These are phyloP conservation scores for Poeciliopsis gracilis DNA, from an alignment of 2,797 vertebrate genomes.

Conservation along the genomic window DNA sequence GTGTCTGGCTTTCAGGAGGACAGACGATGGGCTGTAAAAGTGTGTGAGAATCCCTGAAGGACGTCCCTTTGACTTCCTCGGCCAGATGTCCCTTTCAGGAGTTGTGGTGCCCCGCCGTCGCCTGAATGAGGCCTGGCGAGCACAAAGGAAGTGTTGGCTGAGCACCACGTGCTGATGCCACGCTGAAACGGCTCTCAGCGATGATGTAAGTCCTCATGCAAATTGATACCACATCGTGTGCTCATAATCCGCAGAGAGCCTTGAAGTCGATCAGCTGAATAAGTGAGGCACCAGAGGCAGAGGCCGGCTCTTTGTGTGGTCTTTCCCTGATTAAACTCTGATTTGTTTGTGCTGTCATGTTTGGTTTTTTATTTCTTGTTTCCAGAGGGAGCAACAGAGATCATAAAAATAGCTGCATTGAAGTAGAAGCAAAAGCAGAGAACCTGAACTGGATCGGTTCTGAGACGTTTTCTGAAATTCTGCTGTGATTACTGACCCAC, in stretches of 20 bases:
- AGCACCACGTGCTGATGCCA: slow-evolving; percentile 74
- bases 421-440: not conserved
- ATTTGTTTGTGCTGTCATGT: slow-evolving; percentile 1
- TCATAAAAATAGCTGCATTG: not conserved
- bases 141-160: slow-evolving; percentile 73
- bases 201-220: slow-evolving; percentile 75
- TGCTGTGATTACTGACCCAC: not conserved
- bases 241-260: slow-evolving; percentile 32
- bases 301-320: slow-evolving; percentile 10
- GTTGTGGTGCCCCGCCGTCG: slow-evolving; percentile 63
- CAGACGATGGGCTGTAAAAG: slow-evolving; percentile 53
- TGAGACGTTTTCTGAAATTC: not conserved
- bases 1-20: slow-evolving; percentile 47
- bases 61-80: slow-evolving; percentile 64
- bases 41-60: slow-evolving; percentile 57
- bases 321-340: slow-evolving; percentile 4
- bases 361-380: slow-evolving; percentile 14
- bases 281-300: slow-evolving; percentile 1
- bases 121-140: slow-evolving; percentile 62
- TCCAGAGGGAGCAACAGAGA: not conserved
- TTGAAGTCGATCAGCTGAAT: slow-evolving; percentile 51
- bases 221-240: slow-evolving; percentile 65
- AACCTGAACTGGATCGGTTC: not conserved
- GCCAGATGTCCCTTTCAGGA: slow-evolving; percentile 76
- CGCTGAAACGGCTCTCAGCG: slow-evolving; percentile 53